Percentiles rank a stretch among this genome's conserved stretches.
Evolutionary conservation across 2,888 invertebrate species (phyloP).

Genomic region (Trissolcus japonicus): DNA sequence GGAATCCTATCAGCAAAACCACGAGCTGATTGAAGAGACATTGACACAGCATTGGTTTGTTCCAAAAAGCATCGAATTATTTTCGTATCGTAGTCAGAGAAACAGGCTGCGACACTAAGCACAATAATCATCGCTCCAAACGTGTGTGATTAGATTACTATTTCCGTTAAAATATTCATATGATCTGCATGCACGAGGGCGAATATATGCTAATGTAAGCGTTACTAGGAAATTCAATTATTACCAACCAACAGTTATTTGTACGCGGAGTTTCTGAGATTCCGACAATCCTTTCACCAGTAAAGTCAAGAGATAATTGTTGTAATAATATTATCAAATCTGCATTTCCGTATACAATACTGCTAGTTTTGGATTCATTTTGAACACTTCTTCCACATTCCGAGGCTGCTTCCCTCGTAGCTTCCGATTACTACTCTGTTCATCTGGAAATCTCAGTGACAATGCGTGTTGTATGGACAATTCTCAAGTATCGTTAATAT

Average conservation of each 20-base stretch:
- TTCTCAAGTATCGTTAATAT: no score
- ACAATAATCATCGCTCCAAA: constrained; percentile 45
- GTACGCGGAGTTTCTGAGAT: constrained; percentile 32
- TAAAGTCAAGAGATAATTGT: constrained; percentile 17
- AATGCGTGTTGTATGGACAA: no score
- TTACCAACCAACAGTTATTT: constrained; percentile 43
- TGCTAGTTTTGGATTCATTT: constrained; percentile 9
- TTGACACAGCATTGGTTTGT: constrained; percentile 43
- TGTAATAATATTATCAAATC: constrained; percentile 24
- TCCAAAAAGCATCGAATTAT: constrained; percentile 16
- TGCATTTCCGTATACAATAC: background rate
- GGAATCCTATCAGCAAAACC: constrained; percentile 32
- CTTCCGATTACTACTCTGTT: background rate
- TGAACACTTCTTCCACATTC: constrained; percentile 1
- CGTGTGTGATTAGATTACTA: constrained; percentile 45
- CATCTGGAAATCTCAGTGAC: no score
- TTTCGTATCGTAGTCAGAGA: constrained; percentile 1
- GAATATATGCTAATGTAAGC: constrained; percentile 38
- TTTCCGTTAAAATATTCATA: constrained; percentile 44
- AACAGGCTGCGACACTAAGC: constrained; percentile 33
- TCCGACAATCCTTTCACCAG: constrained; percentile 16
- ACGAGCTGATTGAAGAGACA: constrained; percentile 38
- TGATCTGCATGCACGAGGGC: constrained; percentile 35
- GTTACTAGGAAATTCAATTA: constrained; percentile 43
- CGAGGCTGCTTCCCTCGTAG: background rate